phyloP scores from a whole-genome alignment of 2,797 vertebrate species.

The Sebastes iracundus region DNA sequence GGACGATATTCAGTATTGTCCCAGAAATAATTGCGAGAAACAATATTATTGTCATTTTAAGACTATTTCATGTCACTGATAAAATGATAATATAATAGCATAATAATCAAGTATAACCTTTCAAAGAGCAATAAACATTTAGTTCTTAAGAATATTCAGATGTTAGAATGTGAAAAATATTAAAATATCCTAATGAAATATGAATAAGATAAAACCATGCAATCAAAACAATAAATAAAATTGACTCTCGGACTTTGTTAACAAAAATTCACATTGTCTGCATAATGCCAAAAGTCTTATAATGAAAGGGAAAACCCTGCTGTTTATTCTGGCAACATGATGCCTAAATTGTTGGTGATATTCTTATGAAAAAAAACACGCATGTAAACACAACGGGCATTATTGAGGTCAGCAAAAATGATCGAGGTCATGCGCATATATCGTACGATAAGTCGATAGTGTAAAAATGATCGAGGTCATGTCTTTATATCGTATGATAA shows the following conservation, averaged over 20 bases:
- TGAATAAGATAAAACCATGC: not conserved
- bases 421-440: fast-evolving
- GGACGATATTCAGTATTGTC: not conserved
- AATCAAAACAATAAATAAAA: not conserved
- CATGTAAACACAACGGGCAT: no score
- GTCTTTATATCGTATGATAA: no score
- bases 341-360: not conserved
- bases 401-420: no score
- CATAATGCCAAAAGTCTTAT: not conserved
- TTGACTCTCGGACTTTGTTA: not conserved
- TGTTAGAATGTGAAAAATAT: not conserved
- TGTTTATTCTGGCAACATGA: not conserved
- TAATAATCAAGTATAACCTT: not conserved
- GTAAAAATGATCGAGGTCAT: no score
- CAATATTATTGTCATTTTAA: not conserved
- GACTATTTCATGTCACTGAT: not conserved
- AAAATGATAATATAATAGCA: not conserved
- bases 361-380: not conserved
- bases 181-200: not conserved
- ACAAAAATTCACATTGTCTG: not conserved
- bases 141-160: not conserved
- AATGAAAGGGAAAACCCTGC: not conserved
- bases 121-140: not conserved
- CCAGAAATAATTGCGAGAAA: not conserved
- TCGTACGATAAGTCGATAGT: no score